phyloP scores from a whole-genome alignment of 2,113 vertebrate species.

The Aptenodytes forsteri region DNA sequence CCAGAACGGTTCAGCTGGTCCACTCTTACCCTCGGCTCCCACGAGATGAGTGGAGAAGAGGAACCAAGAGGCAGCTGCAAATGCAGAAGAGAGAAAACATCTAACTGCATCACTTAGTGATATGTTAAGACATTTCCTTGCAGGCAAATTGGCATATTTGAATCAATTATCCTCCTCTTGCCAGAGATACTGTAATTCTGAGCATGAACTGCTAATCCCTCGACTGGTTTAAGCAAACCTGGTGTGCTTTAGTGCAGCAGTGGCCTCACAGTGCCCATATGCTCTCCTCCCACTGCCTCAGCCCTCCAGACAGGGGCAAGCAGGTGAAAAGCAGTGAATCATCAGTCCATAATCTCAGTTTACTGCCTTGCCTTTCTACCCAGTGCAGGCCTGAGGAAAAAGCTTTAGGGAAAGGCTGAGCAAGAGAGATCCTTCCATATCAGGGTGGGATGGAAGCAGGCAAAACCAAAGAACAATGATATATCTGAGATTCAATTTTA shows the following conservation, averaged over 20 bases:
- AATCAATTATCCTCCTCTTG: neutral
- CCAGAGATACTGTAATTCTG: neutral
- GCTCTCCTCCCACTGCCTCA: neutral
- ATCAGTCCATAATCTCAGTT: neutral
- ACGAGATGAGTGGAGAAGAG: neutral
- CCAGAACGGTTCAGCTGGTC: neutral
- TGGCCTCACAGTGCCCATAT: neutral
- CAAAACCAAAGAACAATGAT: neutral
- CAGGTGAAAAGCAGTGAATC: neutral
- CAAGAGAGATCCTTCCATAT: neutral
- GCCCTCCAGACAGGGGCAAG: neutral
- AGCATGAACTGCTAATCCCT: neutral
- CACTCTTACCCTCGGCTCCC: accelerated
- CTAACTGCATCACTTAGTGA: neutral
- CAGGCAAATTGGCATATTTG: neutral
- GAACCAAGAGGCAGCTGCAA: neutral
- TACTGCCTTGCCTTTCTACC: neutral
- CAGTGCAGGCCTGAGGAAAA: neutral
- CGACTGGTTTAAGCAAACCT: neutral
- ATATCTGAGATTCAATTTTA: neutral
- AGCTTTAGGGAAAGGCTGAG: neutral
- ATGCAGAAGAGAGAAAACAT: neutral
- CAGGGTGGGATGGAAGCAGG: neutral
- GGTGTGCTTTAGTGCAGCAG: neutral
- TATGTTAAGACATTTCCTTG: neutral